A percentile compares a stretch with the other conserved stretches of the same genome.
Evolutionary conservation across 37 sponge, comb jelly and placozoan genomes (phyloP).

Genomic region (Cladorhizidae sp.): DNA sequence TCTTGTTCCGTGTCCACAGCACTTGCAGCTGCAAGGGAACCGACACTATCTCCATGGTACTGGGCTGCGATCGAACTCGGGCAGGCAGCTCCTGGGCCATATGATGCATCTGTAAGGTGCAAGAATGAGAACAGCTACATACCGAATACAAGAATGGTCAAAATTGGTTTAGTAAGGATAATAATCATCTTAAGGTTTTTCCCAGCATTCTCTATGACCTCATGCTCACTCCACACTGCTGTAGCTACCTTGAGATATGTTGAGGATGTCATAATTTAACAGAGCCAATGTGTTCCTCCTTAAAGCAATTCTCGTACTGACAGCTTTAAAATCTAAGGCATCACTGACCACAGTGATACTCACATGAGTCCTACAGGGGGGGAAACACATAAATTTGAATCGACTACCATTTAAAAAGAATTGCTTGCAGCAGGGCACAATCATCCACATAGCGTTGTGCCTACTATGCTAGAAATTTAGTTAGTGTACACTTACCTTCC

Average conservation of each 20-base stretch:
- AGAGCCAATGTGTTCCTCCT: not conserved
- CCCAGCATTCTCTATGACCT: too few species aligned
- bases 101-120: conserved; percentile 46
- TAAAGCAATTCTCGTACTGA: not conserved
- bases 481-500: conserved; percentile 36
- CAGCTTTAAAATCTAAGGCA: conserved; percentile 11
- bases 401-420: conserved; percentile 23
- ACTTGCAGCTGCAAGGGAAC: conserved; percentile 16
- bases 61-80: not conserved
- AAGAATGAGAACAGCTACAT: not conserved
- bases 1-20: conserved; percentile 51
- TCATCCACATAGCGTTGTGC: not conserved
- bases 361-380: conserved; percentile 36
- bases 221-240: too few species aligned
- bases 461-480: not conserved
- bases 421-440: not conserved
- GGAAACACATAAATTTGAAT: too few species aligned
- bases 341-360: conserved; percentile 36
- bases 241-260: conserved; percentile 24
- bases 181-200: too few species aligned
- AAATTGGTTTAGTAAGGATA: too few species aligned
- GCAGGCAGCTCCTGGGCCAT: conserved; percentile 76
- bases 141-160: not conserved
- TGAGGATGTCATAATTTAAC: conserved; percentile 8
- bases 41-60: conserved; percentile 42